These are phyloP conservation scores for Dromaius novaehollandiae DNA, from an alignment of 2,113 vertebrate genomes.

Conservation along the genomic window DNA sequence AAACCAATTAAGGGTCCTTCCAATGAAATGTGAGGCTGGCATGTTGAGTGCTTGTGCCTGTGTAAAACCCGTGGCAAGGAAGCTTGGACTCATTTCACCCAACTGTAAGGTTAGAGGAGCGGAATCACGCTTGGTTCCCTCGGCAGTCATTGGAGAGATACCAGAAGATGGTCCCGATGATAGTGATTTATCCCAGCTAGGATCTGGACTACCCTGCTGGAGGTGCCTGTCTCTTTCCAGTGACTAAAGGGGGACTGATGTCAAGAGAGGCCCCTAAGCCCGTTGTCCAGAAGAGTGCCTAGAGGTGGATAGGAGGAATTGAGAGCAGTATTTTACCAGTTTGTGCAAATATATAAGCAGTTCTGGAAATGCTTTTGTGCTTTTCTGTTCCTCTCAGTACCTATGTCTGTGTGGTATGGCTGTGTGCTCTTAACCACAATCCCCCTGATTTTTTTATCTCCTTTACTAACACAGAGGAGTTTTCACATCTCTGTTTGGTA, in stretches of 20 bases:
- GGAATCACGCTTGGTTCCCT: rapidly evolving
- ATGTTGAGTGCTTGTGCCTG: background rate
- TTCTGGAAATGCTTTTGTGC: background rate
- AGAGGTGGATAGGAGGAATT: background rate
- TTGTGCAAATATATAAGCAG: background rate
- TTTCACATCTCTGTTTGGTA: conserved; percentile 31
- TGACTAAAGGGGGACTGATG: background rate
- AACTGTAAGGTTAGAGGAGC: background rate
- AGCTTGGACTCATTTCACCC: background rate
- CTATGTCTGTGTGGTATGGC: background rate
- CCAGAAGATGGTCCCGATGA: background rate
- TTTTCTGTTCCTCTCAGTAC: background rate
- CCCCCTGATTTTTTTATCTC: background rate
- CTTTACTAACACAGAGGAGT: background rate
- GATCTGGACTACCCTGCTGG: background rate
- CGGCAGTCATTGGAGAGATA: background rate
- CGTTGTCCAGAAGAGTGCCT: background rate
- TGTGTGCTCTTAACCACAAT: background rate
- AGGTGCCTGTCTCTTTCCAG: background rate
- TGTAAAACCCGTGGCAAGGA: background rate
- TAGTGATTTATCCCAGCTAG: background rate
- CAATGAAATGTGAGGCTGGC: background rate
- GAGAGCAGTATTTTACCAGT: background rate
- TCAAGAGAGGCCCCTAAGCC: background rate
- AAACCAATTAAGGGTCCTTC: background rate